These are phyloP conservation scores for Nemotelus pantherinus DNA, from an alignment of 2,888 invertebrate species.

Conservation along the genomic window DNA sequence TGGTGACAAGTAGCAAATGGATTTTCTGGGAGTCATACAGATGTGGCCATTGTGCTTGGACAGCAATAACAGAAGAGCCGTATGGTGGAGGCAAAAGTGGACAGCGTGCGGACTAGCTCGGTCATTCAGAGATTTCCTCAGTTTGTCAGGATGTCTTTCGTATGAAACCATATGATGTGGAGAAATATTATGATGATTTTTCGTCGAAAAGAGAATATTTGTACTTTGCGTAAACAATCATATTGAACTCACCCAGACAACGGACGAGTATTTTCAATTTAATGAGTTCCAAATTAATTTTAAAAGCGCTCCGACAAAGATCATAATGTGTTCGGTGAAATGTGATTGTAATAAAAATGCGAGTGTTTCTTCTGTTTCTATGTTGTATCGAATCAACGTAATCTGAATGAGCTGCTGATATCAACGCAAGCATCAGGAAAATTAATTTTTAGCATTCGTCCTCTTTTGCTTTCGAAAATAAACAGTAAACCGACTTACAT, in stretches of 20 bases:
- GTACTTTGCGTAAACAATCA: not conserved
- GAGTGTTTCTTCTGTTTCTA: too few species aligned
- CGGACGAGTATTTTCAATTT: not conserved
- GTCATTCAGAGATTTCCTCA: conserved; percentile 3
- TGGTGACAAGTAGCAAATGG: conserved; percentile 56
- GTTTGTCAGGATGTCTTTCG: conserved; percentile 19
- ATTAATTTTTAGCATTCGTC: too few species aligned
- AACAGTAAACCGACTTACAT: too few species aligned
- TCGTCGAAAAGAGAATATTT: not conserved
- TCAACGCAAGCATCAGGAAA: too few species aligned
- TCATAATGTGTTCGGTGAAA: too few species aligned
- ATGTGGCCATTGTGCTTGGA: conserved; percentile 47
- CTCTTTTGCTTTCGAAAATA: too few species aligned
- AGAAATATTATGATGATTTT: conserved; percentile 32
- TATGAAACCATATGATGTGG: conserved; percentile 12
- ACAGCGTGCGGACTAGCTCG: not conserved
- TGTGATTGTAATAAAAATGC: too few species aligned
- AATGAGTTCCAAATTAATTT: not conserved
- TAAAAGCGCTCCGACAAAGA: not conserved
- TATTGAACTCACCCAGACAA: not conserved
- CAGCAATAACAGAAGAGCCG: conserved; percentile 26
- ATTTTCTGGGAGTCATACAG: conserved; percentile 55
- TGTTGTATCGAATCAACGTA: too few species aligned
- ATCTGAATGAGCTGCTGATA: too few species aligned
- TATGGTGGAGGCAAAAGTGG: conserved; percentile 19